Conservation (phyloP, 1,140 invertebrate genomes). For the Laupala kohalensis region DNA sequence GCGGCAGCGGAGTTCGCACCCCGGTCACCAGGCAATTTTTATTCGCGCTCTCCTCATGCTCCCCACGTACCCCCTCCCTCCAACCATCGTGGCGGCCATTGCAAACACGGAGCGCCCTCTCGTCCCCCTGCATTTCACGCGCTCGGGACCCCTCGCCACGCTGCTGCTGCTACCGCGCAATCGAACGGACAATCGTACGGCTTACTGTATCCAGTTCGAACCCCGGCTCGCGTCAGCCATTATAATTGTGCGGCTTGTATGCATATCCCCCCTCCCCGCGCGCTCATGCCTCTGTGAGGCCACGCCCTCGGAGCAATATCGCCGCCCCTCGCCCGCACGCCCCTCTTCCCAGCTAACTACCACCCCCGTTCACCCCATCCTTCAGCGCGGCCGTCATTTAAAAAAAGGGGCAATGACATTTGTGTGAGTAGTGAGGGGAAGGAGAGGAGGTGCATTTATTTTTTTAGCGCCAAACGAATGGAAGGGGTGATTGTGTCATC, state of each 20-base stretch:
- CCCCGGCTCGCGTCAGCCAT: slow-evolving; percentile 7
- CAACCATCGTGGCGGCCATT: background rate
- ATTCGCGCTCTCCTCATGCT: background rate
- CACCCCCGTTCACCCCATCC: background rate
- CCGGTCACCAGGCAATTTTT: no score
- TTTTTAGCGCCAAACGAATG: background rate
- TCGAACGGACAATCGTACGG: no score
- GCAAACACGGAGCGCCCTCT: background rate
- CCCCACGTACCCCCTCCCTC: background rate
- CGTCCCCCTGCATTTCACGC: no score
- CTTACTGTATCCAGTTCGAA: slow-evolving; percentile 1
- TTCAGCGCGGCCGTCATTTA: background rate
- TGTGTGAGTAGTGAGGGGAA: background rate
- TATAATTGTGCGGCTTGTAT: slow-evolving; percentile 5
- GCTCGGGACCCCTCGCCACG: no score
- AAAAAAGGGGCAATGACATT: background rate
- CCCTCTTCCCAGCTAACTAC: no score
- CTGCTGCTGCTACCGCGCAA: no score
- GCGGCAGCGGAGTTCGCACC: no score
- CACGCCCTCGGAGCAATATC: no score
- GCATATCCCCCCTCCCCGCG: background rate
- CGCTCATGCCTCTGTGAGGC: no score
- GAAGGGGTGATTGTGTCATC: slow-evolving; percentile 1
- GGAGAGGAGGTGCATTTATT: background rate
- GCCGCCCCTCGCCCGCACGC: no score